A percentile compares a stretch with the other conserved stretches of the same genome.
phyloP scores from a whole-genome alignment of 2,113 vertebrate species.

The Ceyx margarethae region DNA sequence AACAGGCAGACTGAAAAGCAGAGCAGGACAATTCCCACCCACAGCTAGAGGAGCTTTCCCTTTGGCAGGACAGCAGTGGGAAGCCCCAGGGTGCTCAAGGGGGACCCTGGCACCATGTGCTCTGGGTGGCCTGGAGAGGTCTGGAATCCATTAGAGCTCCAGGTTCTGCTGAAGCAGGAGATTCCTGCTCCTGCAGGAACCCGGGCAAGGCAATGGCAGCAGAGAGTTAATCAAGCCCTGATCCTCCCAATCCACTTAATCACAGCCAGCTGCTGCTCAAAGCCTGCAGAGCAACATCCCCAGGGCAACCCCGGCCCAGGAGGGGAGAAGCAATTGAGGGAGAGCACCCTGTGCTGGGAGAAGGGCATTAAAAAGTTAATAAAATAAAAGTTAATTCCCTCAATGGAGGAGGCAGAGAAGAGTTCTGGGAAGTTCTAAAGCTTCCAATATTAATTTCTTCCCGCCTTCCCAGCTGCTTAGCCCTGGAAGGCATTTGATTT shows the following conservation, averaged over 20 bases:
- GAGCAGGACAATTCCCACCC: neutral
- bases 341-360: conserved; percentile 57
- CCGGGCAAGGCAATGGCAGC: conserved; percentile 78
- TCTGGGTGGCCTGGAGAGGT: conserved; percentile 73
- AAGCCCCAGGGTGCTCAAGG: fast-evolving
- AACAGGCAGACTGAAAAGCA: neutral
- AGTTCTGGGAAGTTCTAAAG: conserved; percentile 63
- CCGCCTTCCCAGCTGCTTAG: conserved; percentile 64
- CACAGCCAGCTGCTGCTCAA: conserved; percentile 79
- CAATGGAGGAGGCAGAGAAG: conserved; percentile 62
- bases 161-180: conserved; percentile 73
- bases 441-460: conserved; percentile 72
- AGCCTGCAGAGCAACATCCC: conserved; percentile 70
- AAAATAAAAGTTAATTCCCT: conserved; percentile 81
- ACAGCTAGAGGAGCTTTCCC: neutral
- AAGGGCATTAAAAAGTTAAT: conserved; percentile 81
- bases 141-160: conserved; percentile 79
- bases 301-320: conserved; percentile 51
- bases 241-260: conserved; percentile 80
- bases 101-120: conserved; percentile 5
- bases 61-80: neutral
- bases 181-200: conserved; percentile 82
- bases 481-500: conserved; percentile 70
- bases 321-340: neutral
- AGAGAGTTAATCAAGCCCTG: conserved; percentile 80